Base-by-base conservation (phyloP, 2,888 invertebrate species). In the Hypena proboscidalis region DNA sequence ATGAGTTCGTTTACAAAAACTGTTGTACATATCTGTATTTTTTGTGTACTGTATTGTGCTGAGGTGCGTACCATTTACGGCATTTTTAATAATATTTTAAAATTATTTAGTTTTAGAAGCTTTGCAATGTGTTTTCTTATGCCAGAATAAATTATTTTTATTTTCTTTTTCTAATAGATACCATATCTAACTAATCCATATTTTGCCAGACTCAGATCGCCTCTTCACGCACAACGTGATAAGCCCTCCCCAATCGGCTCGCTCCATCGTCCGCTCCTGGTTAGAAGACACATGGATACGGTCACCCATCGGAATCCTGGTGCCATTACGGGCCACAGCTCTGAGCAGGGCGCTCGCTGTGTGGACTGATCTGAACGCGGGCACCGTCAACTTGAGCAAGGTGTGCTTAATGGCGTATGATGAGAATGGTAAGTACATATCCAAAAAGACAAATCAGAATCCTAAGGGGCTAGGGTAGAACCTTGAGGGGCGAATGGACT, bases 391-490 rank as follows among this genome's bases (percentile, higher is more conserved):
- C 19, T 65, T 89, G 1, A 78, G 83, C 0, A 88, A 89, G 17
- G 82, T 90, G 0, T 79, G 91, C 10, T 75, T 91, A 0, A 80
- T 91, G 7, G 91, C 89, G n/a, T 90, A 89, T 23, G 90, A 90
- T 51, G 77, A 82, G 0, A 87, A 90, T 49, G 90, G 90, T 90
- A 49, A 82, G 83, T 34, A n/a, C 0, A n/a, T n/a, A n/a, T n/a
- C n/a, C n/a, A n/a, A 25, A 21, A 6, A n/a, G 8, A 9, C 10
- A 9, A 7, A n/a, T n/a, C 0, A 13, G 3, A 13, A 21, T 11
- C n/a, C n/a, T n/a, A n/a, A n/a, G n/a, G n/a, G n/a, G n/a, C n/a
- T n/a, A n/a, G n/a, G n/a, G n/a, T n/a, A n/a, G n/a, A n/a, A n/a
- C n/a, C n/a, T n/a, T n/a, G n/a, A n/a, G n/a, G n/a, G n/a, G n/a